These are phyloP conservation scores for Danio tinwini DNA, from an alignment of 2,797 vertebrate genomes.

Conservation along the genomic window DNA sequence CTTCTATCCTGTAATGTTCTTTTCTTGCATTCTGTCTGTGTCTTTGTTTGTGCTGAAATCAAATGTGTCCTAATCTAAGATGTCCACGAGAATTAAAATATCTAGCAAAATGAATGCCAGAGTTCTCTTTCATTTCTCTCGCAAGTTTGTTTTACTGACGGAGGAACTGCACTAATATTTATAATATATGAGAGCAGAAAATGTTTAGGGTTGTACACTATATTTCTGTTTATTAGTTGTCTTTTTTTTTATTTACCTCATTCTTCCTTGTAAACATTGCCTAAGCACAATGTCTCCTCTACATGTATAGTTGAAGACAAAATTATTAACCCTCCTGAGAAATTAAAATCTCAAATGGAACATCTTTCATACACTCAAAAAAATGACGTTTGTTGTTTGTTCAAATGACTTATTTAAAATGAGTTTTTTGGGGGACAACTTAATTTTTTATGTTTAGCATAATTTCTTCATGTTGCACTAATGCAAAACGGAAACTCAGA, in stretches of 20 bases:
- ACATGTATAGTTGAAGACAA: too few relatives aligned
- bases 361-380: too few relatives aligned
- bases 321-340: too few relatives aligned
- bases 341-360: too few relatives aligned
- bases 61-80: conserved; percentile 23
- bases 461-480: too few relatives aligned
- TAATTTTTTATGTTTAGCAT: too few relatives aligned
- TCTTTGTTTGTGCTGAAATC: conserved; percentile 27
- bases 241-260: too few relatives aligned
- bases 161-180: not conserved
- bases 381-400: too few relatives aligned
- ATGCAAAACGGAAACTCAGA: too few relatives aligned
- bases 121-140: not conserved
- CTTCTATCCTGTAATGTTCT: conserved; percentile 11
- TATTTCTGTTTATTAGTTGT: not conserved
- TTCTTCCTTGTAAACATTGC: not conserved
- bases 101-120: not conserved
- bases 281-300: not conserved
- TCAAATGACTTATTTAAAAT: too few relatives aligned
- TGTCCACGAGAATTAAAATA: conserved; percentile 42
- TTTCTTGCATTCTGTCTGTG: conserved; percentile 45
- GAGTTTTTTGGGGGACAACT: too few relatives aligned
- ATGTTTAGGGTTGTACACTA: not conserved
- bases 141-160: not conserved
- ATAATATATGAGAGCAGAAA: not conserved